Base-by-base conservation (phyloP, 1,140 invertebrate species). In the Pogonognathellus flavescens region DNA sequence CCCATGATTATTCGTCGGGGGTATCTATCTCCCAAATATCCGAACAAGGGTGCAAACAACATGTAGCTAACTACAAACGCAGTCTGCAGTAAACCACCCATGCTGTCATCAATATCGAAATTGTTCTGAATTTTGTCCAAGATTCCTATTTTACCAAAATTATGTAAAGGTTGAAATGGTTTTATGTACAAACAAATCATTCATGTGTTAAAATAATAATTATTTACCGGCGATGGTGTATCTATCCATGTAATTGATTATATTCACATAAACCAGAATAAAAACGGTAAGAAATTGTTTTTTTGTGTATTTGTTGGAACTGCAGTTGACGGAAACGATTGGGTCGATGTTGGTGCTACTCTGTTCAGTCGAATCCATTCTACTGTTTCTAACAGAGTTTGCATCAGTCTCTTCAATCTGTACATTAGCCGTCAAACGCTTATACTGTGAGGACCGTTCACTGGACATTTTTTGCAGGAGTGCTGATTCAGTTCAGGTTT, bases 231-330 rank as follows among this genome's bases (percentile, higher is more conserved):
- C 97, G 82, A 99, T 92, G 14, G 97, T 99, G 90, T 95, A 98
- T 90, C 98, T 94, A 91, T 99, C 98, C 97, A 99, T 99, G 90
- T 99, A 99, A 92, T 99, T 99, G 89, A 99, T 97, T 80, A 99
- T 93, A 92, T 99, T 99, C 72, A 99, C 95, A 90, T 95, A 96
- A 90, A 96, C 96, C 84, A 99, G 92, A 84, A 98, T 93, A 11
- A 91, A 90, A 8, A 98, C 95, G 82, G 95, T 95, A 87, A 95
- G 90, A 93, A 93, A 94, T 90, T 94, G 92, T 14, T 53, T 72
- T 50, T 31, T 85, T 0, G 20, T 85, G 18, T 57, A 66, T 14
- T 1, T 41, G 31, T 57, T 14, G 53, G 53, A 10, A 5, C 10
- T 57, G 53, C n/a, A 57, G 11, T 2, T 57, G 31, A 6, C 6